These are phyloP conservation scores for Plebejus argus DNA, from an alignment of 2,888 invertebrate species.

Conservation along the genomic window DNA sequence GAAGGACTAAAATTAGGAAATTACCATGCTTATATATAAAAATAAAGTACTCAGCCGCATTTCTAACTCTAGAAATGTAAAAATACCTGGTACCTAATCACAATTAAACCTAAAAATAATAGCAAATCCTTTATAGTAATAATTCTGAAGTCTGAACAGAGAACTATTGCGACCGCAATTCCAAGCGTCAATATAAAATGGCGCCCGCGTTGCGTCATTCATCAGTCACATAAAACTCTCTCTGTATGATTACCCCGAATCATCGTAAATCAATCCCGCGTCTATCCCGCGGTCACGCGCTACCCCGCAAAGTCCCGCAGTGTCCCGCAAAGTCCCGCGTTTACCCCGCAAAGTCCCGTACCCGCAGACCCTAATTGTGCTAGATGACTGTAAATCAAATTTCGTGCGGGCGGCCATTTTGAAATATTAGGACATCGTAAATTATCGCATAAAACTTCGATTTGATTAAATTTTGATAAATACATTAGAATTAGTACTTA, in stretches of 20 bases:
- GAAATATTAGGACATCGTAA: slow-evolving; percentile 53
- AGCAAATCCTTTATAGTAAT: not conserved
- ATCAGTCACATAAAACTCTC: slow-evolving; percentile 61
- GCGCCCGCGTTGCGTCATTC: slow-evolving; percentile 58
- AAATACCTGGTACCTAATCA: too few relatives aligned
- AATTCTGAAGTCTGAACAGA: slow-evolving; percentile 1
- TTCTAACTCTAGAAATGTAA: too few relatives aligned
- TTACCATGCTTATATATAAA: too few relatives aligned
- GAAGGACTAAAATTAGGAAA: too few relatives aligned
- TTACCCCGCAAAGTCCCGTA: slow-evolving; percentile 47
- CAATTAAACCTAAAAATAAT: too few relatives aligned
- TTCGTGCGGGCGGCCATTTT: slow-evolving; percentile 67
- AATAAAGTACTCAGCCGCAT: too few relatives aligned
- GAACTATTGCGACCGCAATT: slow-evolving; percentile 49
- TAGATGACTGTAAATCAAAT: slow-evolving; percentile 73
- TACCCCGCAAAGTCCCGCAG: slow-evolving; percentile 53
- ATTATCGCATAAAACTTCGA: slow-evolving; percentile 41
- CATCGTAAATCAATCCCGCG: slow-evolving; percentile 74
- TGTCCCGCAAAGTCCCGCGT: slow-evolving; percentile 54
- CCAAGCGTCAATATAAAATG: slow-evolving; percentile 59
- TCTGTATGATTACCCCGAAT: slow-evolving; percentile 68
- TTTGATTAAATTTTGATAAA: slow-evolving; percentile 22
- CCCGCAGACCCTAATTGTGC: slow-evolving; percentile 68
- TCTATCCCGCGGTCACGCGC: slow-evolving; percentile 58
- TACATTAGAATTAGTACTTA: slow-evolving; percentile 28